Evolutionary conservation across 53 echinoderm and acorn worm genomes (phyloP), one percentile per base, ranked within the genome.

Genomic region (Mesocentrotus franciscanus): DNA sequence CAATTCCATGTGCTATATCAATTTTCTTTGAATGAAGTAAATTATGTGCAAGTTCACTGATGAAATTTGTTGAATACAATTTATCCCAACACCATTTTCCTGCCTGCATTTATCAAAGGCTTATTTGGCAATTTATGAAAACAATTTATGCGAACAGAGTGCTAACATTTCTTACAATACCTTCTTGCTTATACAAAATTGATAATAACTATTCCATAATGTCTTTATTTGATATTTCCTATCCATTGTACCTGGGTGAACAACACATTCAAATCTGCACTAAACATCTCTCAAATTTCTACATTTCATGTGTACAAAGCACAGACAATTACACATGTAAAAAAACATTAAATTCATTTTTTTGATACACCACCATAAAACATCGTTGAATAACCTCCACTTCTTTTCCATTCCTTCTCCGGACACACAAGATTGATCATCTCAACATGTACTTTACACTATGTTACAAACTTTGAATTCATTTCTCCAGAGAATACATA

Each of bases 361-460:
- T 30, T 49, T 49, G 14, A 78, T 34, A 18, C 84, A 84, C 55
- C 84, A 84, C 55, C 55, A 55, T 84, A 10, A 87, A 57, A 87
- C 87, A 87, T 26, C 22, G 58, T 81, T 39, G 81, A 87, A 87
- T 58, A 87, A 56, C 87, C 36, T 39, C 36, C 1, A 14, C 16
- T 87, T 87, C n/a, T 57, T 24, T 14, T 87, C 34, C 10, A 58
- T 57, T 10, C 58, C 56, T 81, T 87, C 58, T 27, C 87, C 87
- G 59, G 5, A 87, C 56, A 59, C 59, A 57, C 87, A 87, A 26
- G 10, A 11, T 81, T 29, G 1, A 58, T 87, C 87, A 11, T 57
- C 85, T 57, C 57, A n/a, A 87, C 87, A 87, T 87, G 87, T 87
- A 87, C 87, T 87, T 39, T 87, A 87, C 87, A 87, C 87, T 87